These are phyloP conservation scores for Furcifer pardalis DNA, from an alignment of 2,797 vertebrate genomes.

Conservation along the genomic window DNA sequence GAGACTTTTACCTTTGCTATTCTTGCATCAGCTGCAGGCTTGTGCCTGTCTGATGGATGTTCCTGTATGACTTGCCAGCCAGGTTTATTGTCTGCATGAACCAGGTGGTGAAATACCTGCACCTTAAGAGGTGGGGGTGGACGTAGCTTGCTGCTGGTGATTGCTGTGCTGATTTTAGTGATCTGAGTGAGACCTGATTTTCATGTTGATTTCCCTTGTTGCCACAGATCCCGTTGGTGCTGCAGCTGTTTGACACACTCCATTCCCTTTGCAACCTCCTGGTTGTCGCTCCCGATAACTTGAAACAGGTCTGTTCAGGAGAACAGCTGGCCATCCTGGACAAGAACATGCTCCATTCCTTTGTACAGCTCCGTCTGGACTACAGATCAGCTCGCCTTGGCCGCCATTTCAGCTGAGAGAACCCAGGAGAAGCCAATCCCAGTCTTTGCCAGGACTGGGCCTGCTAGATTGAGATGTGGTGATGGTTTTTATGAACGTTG, in stretches of 20 bases:
- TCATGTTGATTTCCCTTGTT: constrained; percentile 14
- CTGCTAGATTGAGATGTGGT: constrained; percentile 68
- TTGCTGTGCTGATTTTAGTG: background rate
- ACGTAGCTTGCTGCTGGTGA: background rate
- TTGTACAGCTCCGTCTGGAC: constrained; percentile 96
- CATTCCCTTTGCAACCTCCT: constrained; percentile 99
- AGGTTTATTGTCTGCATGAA: background rate
- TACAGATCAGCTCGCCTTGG: constrained; percentile 94
- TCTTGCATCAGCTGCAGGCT: background rate
- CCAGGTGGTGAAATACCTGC: background rate
- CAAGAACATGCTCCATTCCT: constrained; percentile 97
- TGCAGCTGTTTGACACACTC: constrained; percentile 98
- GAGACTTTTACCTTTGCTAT: no score
- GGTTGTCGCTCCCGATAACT: constrained; percentile 98
- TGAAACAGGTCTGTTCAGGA: constrained; percentile 98
- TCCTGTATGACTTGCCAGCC: no score
- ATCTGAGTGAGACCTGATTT: no score
- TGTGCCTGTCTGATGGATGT: no score
- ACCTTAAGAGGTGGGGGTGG: background rate
- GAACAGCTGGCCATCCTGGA: constrained; percentile 98
- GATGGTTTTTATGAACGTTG: constrained; percentile 46
- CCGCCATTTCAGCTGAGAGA: constrained; percentile 97
- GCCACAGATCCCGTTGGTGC: constrained; percentile 90
- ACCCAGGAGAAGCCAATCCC: constrained; percentile 28
- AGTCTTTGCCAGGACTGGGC: constrained; percentile 48